Evolutionary conservation across 2,888 invertebrate species (phyloP), one percentile per base, ranked within the genome.

Genomic region (Harpagoxenus sublaevis): DNA sequence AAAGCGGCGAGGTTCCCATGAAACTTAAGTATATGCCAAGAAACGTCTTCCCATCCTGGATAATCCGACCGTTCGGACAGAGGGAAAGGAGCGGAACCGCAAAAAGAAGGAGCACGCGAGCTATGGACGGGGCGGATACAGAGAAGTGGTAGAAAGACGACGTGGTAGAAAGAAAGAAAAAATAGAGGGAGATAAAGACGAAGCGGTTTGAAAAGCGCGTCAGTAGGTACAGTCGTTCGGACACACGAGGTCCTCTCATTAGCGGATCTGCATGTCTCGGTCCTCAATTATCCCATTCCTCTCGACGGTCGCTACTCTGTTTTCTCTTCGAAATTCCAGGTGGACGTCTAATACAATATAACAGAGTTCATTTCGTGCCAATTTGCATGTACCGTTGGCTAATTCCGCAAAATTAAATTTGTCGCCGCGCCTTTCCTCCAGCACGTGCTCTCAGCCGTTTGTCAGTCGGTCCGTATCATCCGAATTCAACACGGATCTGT

Each of bases 311-410:
- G 91, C 92, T 92, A 91, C 91, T 93, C 92, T 91, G 93, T 93
- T 93, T 93, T 94, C 93, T 92, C 92, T 92, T 92, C 92, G 92
- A 94, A 94, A 94, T 94, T 94, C 92, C 93, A 92, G 92, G 92
- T 93, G 93, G 94, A 91, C 92, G 91, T 90, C 94, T 94, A 94
- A 94, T 94, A 94, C 94, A 94, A 94, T 94, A 94, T 93, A 94
- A 91, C 93, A 91, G 94, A 94, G 94, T 94, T 94, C 94, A 94
- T 94, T 94, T 93, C 93, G 93, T 93, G 93, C 92, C 94, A 94
- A 94, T 94, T 94, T 94, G 94, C 94, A 94, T 94, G 93, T 94
- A 93, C 94, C 93, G 91, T 90, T 90, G 89, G 92, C 94, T 94
- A 94, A 94, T 94, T 94, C 90, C 90, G 89, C 87, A 85, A 91